phyloP scores from a whole-genome alignment of 2,797 vertebrate species.

The Vultur gryphus region DNA sequence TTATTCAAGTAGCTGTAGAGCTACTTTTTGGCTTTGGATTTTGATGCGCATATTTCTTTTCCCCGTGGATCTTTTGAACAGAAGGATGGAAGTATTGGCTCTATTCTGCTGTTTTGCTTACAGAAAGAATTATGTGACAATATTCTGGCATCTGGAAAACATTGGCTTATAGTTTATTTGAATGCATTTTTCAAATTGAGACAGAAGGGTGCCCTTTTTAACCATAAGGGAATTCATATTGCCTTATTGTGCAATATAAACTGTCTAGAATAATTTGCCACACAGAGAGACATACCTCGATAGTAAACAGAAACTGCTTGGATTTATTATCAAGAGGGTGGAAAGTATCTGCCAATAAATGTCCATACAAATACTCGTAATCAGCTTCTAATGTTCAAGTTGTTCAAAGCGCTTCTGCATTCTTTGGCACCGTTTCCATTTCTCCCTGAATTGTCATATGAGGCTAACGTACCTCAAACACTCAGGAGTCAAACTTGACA shows the following conservation, averaged over 20 bases:
- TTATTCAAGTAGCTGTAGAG: background rate
- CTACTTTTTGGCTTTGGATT: slow-evolving; percentile 20
- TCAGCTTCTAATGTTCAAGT: background rate
- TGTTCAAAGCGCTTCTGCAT: background rate
- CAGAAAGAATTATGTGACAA: slow-evolving; percentile 35
- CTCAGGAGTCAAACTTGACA: background rate
- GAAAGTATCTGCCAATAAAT: background rate
- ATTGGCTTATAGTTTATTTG: slow-evolving; percentile 49
- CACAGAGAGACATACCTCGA: background rate
- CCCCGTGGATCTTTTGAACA: background rate
- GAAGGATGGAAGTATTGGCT: slow-evolving; percentile 25
- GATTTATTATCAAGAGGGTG: background rate
- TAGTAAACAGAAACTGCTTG: slow-evolving; percentile 35
- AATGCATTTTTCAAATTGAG: slow-evolving; percentile 53
- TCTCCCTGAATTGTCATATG: background rate
- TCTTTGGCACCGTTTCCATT: background rate
- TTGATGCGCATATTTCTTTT: background rate
- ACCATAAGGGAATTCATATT: slow-evolving; percentile 32
- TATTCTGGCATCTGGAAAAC: slow-evolving; percentile 55
- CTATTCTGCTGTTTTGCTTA: slow-evolving; percentile 21
- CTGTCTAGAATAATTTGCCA: slow-evolving; percentile 46
- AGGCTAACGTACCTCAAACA: background rate
- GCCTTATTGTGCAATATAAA: slow-evolving; percentile 41
- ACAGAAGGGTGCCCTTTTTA: slow-evolving; percentile 46
- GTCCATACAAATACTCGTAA: background rate